Evolutionary conservation across 1,140 invertebrate genomes (phyloP), one percentile per base, ranked within the genome.

Genomic region (Drosophila rufa): DNA sequence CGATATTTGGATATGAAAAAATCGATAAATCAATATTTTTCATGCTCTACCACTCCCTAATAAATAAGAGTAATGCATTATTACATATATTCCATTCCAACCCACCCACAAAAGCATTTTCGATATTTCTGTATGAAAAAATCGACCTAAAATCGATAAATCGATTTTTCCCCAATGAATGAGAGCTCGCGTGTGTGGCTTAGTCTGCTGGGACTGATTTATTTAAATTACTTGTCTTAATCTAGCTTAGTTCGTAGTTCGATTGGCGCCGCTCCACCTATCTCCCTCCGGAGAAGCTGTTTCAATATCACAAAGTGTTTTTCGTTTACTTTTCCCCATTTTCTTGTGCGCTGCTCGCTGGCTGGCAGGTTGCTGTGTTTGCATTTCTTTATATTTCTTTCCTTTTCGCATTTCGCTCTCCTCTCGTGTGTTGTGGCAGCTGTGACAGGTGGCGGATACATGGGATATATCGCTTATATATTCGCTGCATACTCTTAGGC

Each of bases 401-500:
- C 11, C 17, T 53, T 4, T 19, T 30, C 17, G 8, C 12, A 7
- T 5, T 7, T 57, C 27, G 27, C 11, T 7, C n/a, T 57, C 27
- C 3, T 38, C n/a, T 30, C 6, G 11, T 50, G 33, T 30, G 22
- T 19, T 69, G 66, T 69, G 66, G 66, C 57, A 51, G 66, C 38
- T 68, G 47, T 69, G 46, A 48, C 43, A 65, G 43, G 17, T 38
- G 55, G 8, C 25, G n/a, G 40, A 59, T 59, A 47, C 47, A 33
- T 59, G 14, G 12, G 14, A 17, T 30, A 59, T 64, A 40, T 56
- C 33, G 5, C 27, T 5, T 17, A n/a, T 43, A 17, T 33, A 53
- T 36, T 47, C 30, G 43, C 68, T 55, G 83, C 60, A 66, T 82
- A 83, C 55, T 74, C 61, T 85, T 53, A 84, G 71, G 85, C 85